Evolutionary conservation across 2,888 invertebrate species (phyloP).

Genomic region (Papilio protenor): DNA sequence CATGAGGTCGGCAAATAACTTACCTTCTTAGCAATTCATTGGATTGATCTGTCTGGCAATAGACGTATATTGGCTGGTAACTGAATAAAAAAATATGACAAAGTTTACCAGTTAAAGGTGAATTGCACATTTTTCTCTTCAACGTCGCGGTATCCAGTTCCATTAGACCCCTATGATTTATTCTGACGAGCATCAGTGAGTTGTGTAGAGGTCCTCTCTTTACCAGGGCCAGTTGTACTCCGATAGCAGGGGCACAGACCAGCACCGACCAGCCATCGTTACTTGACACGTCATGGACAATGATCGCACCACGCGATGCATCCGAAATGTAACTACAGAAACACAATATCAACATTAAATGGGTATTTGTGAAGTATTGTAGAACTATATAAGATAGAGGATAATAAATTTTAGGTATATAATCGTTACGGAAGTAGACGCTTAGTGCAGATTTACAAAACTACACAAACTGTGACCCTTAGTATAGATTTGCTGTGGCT

Average conservation of each 20-base stretch:
- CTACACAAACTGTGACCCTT: too few relatives aligned
- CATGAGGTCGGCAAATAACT: too few relatives aligned
- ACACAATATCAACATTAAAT: neutral
- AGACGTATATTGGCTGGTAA: too few relatives aligned
- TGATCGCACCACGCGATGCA: conserved; percentile 87
- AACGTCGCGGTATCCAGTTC: conserved; percentile 86
- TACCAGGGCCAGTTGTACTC: conserved; percentile 87
- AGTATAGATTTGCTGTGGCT: too few relatives aligned
- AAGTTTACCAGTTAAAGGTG: conserved; percentile 67
- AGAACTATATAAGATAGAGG: too few relatives aligned
- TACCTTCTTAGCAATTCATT: too few relatives aligned
- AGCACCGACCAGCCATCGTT: conserved; percentile 86
- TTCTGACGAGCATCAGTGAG: conserved; percentile 86
- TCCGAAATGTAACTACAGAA: conserved; percentile 85
- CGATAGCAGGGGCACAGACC: conserved; percentile 83
- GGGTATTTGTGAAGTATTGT: neutral
- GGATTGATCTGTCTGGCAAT: too few relatives aligned
- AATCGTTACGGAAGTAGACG: too few relatives aligned
- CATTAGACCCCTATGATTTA: conserved; percentile 86
- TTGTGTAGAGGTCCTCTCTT: conserved; percentile 84
- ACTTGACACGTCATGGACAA: conserved; percentile 87
- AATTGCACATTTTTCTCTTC: conserved; percentile 82
- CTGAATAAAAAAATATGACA: neutral
- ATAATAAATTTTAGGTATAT: too few relatives aligned
- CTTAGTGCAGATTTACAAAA: neutral